Conservation (phyloP, 2,797 vertebrate genomes). For the Chloroceryle amazona region DNA sequence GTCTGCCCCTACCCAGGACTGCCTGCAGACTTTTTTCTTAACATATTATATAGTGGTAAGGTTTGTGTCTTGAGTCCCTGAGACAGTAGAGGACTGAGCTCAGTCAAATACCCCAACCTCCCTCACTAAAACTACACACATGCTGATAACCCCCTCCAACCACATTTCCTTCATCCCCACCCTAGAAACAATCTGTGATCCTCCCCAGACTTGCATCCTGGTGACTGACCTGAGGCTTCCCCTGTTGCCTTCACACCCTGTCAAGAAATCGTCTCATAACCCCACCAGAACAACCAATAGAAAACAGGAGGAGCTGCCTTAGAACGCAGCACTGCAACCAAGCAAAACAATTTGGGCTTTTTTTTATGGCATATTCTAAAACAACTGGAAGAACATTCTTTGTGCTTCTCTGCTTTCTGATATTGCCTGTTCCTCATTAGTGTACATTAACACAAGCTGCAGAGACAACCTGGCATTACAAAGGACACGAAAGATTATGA, state of each 20-base stretch:
- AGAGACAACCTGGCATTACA: conserved; percentile 20
- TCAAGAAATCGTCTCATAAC: background rate
- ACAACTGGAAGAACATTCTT: background rate
- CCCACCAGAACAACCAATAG: background rate
- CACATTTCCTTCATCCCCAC: background rate
- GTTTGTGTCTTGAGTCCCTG: background rate
- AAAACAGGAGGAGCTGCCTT: background rate
- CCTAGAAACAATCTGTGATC: background rate
- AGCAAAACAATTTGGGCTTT: background rate
- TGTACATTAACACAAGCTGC: background rate
- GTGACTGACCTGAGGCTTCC: background rate
- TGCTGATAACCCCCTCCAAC: fast-evolving
- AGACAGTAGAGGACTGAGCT: fast-evolving
- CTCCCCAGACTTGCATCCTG: background rate
- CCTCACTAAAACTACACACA: background rate
- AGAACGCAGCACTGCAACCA: background rate
- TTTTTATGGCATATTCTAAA: background rate
- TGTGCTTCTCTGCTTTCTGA: conserved; percentile 35
- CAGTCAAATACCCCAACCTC: background rate
- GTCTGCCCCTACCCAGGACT: background rate
- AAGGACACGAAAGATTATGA: conserved; percentile 31
- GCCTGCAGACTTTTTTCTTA: background rate
- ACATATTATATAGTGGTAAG: background rate
- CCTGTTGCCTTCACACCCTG: background rate
- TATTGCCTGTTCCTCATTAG: conserved; percentile 43